Base-by-base conservation (phyloP, 2,797 vertebrate species). In the Tauraco hartlaubi region DNA sequence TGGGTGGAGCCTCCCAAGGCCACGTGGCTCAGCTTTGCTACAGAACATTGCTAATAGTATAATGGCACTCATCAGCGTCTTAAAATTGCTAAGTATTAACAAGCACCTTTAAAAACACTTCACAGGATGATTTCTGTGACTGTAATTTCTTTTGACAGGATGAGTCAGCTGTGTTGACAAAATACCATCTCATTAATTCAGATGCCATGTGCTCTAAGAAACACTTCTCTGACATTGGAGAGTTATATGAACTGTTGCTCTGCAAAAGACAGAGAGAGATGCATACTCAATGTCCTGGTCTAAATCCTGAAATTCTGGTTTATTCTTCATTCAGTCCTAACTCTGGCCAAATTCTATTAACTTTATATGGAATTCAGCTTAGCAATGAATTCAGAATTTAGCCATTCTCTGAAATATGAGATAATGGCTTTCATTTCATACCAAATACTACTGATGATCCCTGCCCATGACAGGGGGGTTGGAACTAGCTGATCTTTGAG, bases 31-130 rank as follows among this genome's bases (percentile, higher is more conserved):
- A 96, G 91, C 59, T 94, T 86, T 56, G 77, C 90, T 93, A 49
- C 4, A 72, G 49, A 88, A 82, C 67, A 71, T 74, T 85, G 72
- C 52, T 91, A 83, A 81, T 4, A 71, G 25, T 26, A 74, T 29
- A 69, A 52, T 44, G n/a, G 69, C 44, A 35, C 78, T 86, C 79
- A 95, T 20, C 83, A 82, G 37, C 61, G 56, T 58, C 74, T 93
- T 91, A 94, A 85, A 90, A 86, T 51, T 90, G 56, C 55, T 49
- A 23, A 88, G 23, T 69, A 90, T 73, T 88, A 94, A 85, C n/a
- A 91, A 95, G 79, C 83, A 96, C 71, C 91, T 84, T 95, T 74
- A 69, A 90, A 91, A 92, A 44, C 49, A 51, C 2, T 79, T 93
- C 52, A 63, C 76, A 78, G 31, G 73, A 26, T 44, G 41, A 66